Percentiles rank a stretch among this genome's conserved stretches.
These are phyloP conservation scores for Stylophora pistillata DNA, from an alignment of 64 coral and sea anemone species.

Conservation along the genomic window DNA sequence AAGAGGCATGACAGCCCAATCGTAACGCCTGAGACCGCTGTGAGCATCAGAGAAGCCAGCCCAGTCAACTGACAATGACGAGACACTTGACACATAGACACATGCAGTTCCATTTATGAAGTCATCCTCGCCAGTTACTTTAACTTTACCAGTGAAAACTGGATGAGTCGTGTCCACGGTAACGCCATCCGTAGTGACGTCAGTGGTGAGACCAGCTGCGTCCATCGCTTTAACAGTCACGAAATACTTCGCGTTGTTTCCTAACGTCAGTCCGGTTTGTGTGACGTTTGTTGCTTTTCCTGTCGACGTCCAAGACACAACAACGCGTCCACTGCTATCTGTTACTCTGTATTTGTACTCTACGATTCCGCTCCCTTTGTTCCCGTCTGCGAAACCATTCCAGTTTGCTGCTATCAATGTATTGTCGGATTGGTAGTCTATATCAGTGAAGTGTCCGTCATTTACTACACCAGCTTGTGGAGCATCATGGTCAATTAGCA, in stretches of 20 bases:
- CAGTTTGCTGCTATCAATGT: slow-evolving; percentile 75
- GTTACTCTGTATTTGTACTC: slow-evolving; percentile 76
- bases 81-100: slow-evolving; percentile 60
- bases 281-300: slow-evolving; percentile 29
- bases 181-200: slow-evolving; percentile 70
- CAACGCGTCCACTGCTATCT: neutral
- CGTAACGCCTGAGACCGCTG: slow-evolving; percentile 60
- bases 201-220: slow-evolving; percentile 58
- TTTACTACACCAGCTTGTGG: slow-evolving; percentile 77
- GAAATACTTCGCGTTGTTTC: slow-evolving; percentile 60
- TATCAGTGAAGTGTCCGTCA: slow-evolving; percentile 73
- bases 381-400: slow-evolving; percentile 83
- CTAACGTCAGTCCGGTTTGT: slow-evolving; percentile 41
- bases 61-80: slow-evolving; percentile 21
- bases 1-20: slow-evolving; percentile 34
- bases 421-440: slow-evolving; percentile 73
- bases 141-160: slow-evolving; percentile 61
- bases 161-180: slow-evolving; percentile 69
- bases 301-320: slow-evolving; percentile 5
- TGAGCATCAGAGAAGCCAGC: slow-evolving; percentile 62
- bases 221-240: slow-evolving; percentile 56
- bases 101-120: slow-evolving; percentile 32
- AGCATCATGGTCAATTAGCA: slow-evolving; percentile 89
- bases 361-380: slow-evolving; percentile 82
- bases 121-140: slow-evolving; percentile 28